Conservation (phyloP, 2,888 invertebrate genomes). For the Erebia epiphron region DNA sequence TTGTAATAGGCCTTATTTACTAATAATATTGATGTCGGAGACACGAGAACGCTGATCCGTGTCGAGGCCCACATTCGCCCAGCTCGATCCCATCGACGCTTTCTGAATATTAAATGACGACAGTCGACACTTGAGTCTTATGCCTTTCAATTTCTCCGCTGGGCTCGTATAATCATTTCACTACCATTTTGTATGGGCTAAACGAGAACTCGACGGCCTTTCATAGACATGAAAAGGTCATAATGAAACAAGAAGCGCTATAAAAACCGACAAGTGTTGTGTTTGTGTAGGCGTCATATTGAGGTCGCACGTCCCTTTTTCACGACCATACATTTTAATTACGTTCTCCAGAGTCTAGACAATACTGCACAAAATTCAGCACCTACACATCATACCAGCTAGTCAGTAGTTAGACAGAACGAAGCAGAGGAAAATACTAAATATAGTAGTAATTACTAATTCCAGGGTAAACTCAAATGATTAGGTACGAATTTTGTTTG, state of each 20-base stretch:
- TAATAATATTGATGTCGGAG: slow-evolving; percentile 28
- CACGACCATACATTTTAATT: neutral
- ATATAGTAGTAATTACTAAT: neutral
- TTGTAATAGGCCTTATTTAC: neutral
- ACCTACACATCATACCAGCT: neutral
- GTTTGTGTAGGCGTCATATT: slow-evolving; percentile 5
- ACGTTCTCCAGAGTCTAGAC: neutral
- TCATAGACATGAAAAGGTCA: slow-evolving; percentile 30
- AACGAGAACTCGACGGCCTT: slow-evolving; percentile 43
- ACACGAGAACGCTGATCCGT: slow-evolving; percentile 56
- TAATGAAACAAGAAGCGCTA: slow-evolving; percentile 27
- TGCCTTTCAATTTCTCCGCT: slow-evolving; percentile 67
- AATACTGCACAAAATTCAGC: neutral
- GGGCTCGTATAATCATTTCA: slow-evolving; percentile 49
- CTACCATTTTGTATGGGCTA: slow-evolving; percentile 54
- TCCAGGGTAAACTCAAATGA: neutral
- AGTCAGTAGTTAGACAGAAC: no score
- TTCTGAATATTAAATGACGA: slow-evolving; percentile 70
- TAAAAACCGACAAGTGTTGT: slow-evolving; percentile 19
- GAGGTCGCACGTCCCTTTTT: slow-evolving; percentile 9
- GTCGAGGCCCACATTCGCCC: slow-evolving; percentile 71
- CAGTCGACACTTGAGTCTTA: slow-evolving; percentile 51
- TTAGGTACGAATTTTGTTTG: neutral
- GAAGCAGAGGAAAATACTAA: neutral
- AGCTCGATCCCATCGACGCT: slow-evolving; percentile 68